phyloP scores from a whole-genome alignment of 2,888 invertebrate species.

The Diogma glabrata region DNA sequence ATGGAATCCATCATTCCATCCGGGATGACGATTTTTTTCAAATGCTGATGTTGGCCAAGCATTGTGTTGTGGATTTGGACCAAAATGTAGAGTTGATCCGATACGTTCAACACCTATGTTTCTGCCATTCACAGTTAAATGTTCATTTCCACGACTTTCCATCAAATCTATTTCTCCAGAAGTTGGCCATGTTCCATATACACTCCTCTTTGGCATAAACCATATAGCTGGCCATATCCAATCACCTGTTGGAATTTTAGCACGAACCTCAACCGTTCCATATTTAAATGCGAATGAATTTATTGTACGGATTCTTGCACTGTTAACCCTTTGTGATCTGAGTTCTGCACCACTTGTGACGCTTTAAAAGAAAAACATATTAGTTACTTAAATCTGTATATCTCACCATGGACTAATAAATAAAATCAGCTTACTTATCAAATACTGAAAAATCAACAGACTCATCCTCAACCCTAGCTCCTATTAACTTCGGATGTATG shows the following conservation, averaged over 20 bases:
- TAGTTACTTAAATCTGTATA: slow-evolving; percentile 48
- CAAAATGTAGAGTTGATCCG: slow-evolving; percentile 54
- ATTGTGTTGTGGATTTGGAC: slow-evolving; percentile 44
- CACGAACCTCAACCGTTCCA: slow-evolving; percentile 50
- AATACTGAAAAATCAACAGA: slow-evolving; percentile 44
- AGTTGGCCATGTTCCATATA: slow-evolving; percentile 56
- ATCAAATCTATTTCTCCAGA: slow-evolving; percentile 62
- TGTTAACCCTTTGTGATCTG: too few relatives aligned
- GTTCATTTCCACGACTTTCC: slow-evolving; percentile 52
- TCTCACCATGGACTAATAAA: slow-evolving; percentile 46
- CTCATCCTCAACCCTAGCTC: too few relatives aligned
- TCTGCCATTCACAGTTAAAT: slow-evolving; percentile 37
- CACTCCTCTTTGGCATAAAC: slow-evolving; percentile 51
- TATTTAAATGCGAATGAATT: slow-evolving; percentile 53
- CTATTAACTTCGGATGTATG: slow-evolving; percentile 48
- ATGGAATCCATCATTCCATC: slow-evolving; percentile 44
- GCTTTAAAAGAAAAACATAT: too few relatives aligned
- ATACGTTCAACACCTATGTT: slow-evolving; percentile 48
- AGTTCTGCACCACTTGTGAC: too few relatives aligned
- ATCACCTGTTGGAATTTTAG: slow-evolving; percentile 58
- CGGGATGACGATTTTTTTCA: background rate
- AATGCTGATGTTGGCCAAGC: slow-evolving; percentile 18
- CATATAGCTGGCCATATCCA: slow-evolving; percentile 54
- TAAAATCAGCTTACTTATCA: too few relatives aligned
- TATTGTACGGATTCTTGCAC: slow-evolving; percentile 50